Evolutionary conservation across 1,140 invertebrate species (phyloP).

Genomic region (Fopius arisanus): DNA sequence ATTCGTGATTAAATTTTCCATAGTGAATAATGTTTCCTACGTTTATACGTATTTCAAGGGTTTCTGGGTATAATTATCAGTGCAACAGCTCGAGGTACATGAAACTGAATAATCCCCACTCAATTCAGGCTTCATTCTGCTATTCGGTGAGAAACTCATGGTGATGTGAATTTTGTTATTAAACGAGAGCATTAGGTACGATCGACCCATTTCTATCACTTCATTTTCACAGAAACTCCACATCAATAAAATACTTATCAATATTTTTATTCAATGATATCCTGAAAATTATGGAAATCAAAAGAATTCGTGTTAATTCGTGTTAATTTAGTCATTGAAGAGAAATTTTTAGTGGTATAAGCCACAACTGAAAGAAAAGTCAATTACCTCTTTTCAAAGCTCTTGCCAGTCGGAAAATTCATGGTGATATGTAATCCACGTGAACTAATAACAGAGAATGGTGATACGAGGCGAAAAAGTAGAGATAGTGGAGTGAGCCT

Average conservation of each 20-base stretch:
- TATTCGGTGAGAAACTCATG: background rate
- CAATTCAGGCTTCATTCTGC: background rate
- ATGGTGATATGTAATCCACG: background rate
- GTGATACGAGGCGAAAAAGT: background rate
- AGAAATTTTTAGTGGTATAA: too few species aligned
- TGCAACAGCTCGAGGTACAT: background rate
- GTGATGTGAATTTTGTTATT: background rate
- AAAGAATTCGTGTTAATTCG: too few species aligned
- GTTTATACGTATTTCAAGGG: background rate
- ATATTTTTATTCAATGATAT: too few species aligned
- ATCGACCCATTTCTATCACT: too few species aligned
- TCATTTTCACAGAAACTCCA: too few species aligned
- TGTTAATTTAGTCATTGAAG: too few species aligned
- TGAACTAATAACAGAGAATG: background rate
- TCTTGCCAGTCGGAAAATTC: too few species aligned
- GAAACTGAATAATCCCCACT: background rate
- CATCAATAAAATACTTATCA: too few species aligned
- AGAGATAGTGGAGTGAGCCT: background rate
- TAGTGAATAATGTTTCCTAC: background rate
- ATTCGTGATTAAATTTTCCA: conserved; percentile 4
- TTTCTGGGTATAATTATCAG: background rate
- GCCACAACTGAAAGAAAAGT: too few species aligned
- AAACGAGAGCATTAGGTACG: too few species aligned
- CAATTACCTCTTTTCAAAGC: too few species aligned
- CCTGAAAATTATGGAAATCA: too few species aligned